Conservation (phyloP, 1,140 invertebrate species). For the Drosophila bocqueti region DNA sequence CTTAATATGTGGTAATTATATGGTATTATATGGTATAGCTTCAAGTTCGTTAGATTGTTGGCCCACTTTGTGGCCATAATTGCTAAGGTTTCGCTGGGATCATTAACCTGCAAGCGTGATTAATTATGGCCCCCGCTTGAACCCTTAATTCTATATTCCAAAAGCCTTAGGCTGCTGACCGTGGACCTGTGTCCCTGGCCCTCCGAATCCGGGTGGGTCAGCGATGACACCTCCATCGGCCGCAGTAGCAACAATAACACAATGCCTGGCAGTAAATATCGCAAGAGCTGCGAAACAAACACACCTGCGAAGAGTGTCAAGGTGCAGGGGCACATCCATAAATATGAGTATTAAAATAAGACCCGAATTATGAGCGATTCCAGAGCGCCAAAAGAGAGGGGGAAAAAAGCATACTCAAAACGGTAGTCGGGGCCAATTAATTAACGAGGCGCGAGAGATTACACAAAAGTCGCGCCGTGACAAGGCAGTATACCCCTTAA, state of each 20-base stretch:
- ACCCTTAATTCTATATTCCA: conserved; percentile 23
- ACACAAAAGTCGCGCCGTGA: conserved; percentile 38
- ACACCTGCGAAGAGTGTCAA: conserved; percentile 67
- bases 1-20: not conserved
- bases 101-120: conserved; percentile 26
- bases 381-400: conserved; percentile 21
- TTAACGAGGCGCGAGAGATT: conserved; percentile 52
- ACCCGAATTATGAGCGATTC: conserved; percentile 33
- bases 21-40: not conserved
- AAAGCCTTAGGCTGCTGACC: not conserved
- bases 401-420: conserved; percentile 6
- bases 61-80: conserved; percentile 23
- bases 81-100: conserved; percentile 5
- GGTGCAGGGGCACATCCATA: conserved; percentile 42
- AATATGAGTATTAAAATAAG: conserved; percentile 42
- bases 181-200: conserved; percentile 23
- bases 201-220: conserved; percentile 30
- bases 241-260: conserved; percentile 18
- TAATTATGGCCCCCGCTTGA: conserved; percentile 17
- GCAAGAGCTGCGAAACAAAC: conserved; percentile 44
- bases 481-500: conserved; percentile 12
- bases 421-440: conserved; percentile 62
- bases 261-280: conserved; percentile 50
- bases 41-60: conserved; percentile 13
- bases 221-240: conserved; percentile 46